These are phyloP conservation scores for Deroplatys truncata DNA, from an alignment of 2,888 invertebrate genomes.

Conservation along the genomic window DNA sequence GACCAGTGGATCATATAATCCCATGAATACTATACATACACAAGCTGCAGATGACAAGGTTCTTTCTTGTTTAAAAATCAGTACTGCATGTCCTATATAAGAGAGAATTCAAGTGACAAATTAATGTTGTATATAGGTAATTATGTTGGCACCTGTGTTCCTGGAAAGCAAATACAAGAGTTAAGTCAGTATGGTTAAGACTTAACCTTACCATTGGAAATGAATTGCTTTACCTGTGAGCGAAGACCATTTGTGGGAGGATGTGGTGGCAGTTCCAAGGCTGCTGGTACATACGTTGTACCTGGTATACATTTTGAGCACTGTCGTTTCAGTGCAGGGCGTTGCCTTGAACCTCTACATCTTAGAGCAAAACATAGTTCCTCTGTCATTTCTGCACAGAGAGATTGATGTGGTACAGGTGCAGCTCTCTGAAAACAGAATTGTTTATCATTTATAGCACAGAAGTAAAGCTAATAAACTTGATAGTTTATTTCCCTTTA, in stretches of 20 bases:
- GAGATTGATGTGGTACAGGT: constrained; percentile 54
- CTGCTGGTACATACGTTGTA: constrained; percentile 47
- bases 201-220: background rate
- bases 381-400: constrained; percentile 75
- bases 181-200: too few species aligned
- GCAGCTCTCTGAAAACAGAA: constrained; percentile 36
- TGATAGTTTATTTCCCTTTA: too few species aligned
- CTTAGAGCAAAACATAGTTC: constrained; percentile 63
- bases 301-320: constrained; percentile 58
- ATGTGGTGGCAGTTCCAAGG: constrained; percentile 44
- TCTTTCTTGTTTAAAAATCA: too few species aligned
- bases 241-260: constrained; percentile 23
- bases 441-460: background rate
- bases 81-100: too few species aligned
- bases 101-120: too few species aligned
- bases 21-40: too few species aligned
- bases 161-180: too few species aligned
- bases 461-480: background rate
- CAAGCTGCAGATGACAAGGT: too few species aligned
- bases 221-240: constrained; percentile 25
- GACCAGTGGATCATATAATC: too few species aligned
- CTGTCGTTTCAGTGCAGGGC: constrained; percentile 59
- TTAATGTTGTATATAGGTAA: too few species aligned
- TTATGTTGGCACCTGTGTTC: too few species aligned
- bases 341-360: constrained; percentile 60